Evolutionary conservation across 2,113 vertebrate species (phyloP).

Genomic region (Columbina picui): DNA sequence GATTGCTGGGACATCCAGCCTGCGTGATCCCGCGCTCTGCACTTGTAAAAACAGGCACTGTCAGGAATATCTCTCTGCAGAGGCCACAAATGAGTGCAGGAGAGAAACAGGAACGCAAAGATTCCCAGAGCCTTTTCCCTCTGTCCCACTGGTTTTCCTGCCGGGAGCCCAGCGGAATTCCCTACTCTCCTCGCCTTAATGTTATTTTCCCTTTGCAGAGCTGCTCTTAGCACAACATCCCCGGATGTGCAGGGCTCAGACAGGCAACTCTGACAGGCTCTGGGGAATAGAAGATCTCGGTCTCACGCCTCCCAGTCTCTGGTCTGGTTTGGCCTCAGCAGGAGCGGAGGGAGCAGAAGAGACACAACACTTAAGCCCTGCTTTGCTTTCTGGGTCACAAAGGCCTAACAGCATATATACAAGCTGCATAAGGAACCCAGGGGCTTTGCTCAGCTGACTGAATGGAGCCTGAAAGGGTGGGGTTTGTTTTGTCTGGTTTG

Average conservation of each 20-base stretch:
- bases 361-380: conserved; percentile 11
- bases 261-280: neutral
- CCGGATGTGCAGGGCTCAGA: accelerated
- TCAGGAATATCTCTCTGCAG: neutral
- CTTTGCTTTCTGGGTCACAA: conserved; percentile 57
- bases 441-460: neutral
- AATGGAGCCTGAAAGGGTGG: conserved; percentile 16
- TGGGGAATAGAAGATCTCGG: neutral
- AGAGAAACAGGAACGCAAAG: neutral
- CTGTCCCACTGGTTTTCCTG: neutral
- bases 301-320: neutral
- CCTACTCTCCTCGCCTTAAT: neutral
- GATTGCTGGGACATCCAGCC: neutral
- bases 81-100: neutral
- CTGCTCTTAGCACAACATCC: neutral
- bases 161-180: neutral
- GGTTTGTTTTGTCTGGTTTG: neutral
- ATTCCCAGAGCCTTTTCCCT: neutral
- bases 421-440: conserved; percentile 43
- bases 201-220: neutral
- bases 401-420: conserved; percentile 46
- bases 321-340: neutral
- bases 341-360: neutral
- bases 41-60: neutral
- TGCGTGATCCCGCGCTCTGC: neutral